Percentiles rank a stretch among this genome's conserved stretches.
phyloP scores from a whole-genome alignment of 2,113 vertebrate species.

The Ageneiosus marmoratus region DNA sequence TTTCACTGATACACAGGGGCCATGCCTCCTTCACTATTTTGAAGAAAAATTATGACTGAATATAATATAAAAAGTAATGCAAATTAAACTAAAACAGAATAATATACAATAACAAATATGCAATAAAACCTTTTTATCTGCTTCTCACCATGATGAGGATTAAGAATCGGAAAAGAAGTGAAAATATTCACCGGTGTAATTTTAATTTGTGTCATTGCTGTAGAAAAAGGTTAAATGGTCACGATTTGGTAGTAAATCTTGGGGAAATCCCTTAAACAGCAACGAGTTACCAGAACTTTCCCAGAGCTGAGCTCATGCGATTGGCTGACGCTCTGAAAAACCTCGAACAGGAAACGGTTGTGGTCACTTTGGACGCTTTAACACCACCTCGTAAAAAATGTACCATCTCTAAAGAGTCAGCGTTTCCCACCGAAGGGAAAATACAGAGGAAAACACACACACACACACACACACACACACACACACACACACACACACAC shows the following conservation, averaged over 20 bases:
- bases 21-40: not conserved
- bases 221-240: slow-evolving; percentile 31
- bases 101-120: not conserved
- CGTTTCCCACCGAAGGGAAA: slow-evolving; percentile 37
- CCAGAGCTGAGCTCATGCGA: slow-evolving; percentile 40
- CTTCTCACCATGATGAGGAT: not conserved
- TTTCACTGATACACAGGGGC: too few relatives aligned
- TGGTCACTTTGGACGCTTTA: slow-evolving; percentile 46
- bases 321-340: slow-evolving; percentile 38
- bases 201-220: slow-evolving; percentile 13
- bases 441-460: slow-evolving; percentile 32
- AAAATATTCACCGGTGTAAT: slow-evolving; percentile 6
- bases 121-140: not conserved
- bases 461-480: slow-evolving; percentile 22
- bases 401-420: slow-evolving; percentile 40
- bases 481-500: slow-evolving; percentile 7
- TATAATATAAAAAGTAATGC: not conserved
- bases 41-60: not conserved
- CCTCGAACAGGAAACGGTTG: slow-evolving; percentile 43
- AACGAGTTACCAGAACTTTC: slow-evolving; percentile 39
- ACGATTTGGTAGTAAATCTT: slow-evolving; percentile 32
- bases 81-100: not conserved
- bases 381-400: slow-evolving; percentile 40
- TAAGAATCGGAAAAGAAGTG: not conserved
- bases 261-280: slow-evolving; percentile 37